Evolutionary conservation across 2,113 vertebrate genomes (phyloP).

Genomic region (Clupea harengus): DNA sequence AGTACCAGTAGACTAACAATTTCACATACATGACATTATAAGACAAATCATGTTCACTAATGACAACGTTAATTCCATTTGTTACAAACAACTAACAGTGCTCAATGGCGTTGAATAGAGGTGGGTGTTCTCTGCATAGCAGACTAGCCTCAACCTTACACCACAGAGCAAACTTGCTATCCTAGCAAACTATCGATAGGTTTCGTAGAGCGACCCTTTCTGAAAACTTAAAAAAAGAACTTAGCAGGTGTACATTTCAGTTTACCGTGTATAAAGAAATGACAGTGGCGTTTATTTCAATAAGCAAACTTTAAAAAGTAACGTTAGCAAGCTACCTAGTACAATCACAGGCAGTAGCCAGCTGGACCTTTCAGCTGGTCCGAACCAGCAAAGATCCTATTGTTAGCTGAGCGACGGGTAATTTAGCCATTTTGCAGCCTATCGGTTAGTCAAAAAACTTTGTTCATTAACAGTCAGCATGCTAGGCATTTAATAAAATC

Average conservation of each 20-base stretch:
- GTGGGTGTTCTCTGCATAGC: not conserved
- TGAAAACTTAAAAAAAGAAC: not conserved
- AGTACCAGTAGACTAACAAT: not conserved
- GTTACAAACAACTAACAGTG: not conserved
- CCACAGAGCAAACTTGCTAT: not conserved
- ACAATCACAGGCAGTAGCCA: not conserved
- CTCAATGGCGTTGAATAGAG: not conserved
- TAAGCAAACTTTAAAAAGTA: not conserved
- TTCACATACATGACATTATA: not conserved
- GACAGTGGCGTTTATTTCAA: not conserved
- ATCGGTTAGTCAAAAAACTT: not conserved
- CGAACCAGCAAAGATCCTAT: not conserved
- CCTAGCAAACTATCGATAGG: not conserved
- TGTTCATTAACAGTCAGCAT: not conserved
- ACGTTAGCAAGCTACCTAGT: not conserved
- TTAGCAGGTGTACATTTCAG: not conserved
- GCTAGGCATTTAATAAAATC: not conserved
- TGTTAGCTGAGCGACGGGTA: constrained; percentile 8
- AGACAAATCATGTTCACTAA: not conserved
- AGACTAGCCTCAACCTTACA: not conserved
- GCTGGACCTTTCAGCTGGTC: constrained; percentile 4
- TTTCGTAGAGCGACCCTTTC: not conserved
- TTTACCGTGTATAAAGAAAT: not conserved
- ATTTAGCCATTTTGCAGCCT: constrained; percentile 7
- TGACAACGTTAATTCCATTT: not conserved